These are phyloP conservation scores for Drosophila ercepeae DNA, from an alignment of 1,140 invertebrate species.

Conservation along the genomic window DNA sequence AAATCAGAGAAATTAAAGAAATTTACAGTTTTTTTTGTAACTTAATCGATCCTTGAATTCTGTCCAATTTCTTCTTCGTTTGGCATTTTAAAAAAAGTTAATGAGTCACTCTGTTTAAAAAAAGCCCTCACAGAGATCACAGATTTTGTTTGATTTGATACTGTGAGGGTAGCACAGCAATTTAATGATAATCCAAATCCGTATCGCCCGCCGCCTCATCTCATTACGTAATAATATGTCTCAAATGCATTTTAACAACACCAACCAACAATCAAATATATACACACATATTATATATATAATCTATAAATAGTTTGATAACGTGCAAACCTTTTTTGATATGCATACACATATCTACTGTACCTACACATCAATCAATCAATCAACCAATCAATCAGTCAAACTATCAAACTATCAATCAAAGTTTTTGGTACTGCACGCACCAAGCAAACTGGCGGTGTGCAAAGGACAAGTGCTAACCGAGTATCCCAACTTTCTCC, in stretches of 20 bases:
- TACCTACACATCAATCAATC: constrained; percentile 62
- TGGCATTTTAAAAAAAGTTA: constrained; percentile 16
- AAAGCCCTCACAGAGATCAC: constrained; percentile 25
- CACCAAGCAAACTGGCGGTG: constrained; percentile 52
- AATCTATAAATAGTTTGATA: constrained; percentile 56
- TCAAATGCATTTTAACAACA: constrained; percentile 75
- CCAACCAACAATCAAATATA: constrained; percentile 33
- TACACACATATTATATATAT: constrained; percentile 42
- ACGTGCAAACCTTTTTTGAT: constrained; percentile 54
- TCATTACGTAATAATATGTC: constrained; percentile 81
- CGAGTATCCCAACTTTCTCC: constrained; percentile 39
- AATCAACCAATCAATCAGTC: constrained; percentile 58
- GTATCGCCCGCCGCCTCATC: constrained; percentile 78
- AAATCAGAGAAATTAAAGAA: neutral
- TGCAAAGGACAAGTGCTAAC: constrained; percentile 55
- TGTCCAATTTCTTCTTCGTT: constrained; percentile 53
- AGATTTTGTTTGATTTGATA: constrained; percentile 1
- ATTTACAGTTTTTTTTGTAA: no score
- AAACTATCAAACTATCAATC: constrained; percentile 57
- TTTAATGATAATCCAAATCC: constrained; percentile 53
- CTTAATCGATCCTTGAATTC: constrained; percentile 16
- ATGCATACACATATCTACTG: constrained; percentile 54
- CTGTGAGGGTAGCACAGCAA: constrained; percentile 26
- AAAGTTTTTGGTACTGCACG: constrained; percentile 77
- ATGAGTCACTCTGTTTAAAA: constrained; percentile 45